A percentile compares a stretch with the other conserved stretches of the same genome.
Conservation (phyloP, 2,888 invertebrate genomes). For the Plusia festucae region DNA sequence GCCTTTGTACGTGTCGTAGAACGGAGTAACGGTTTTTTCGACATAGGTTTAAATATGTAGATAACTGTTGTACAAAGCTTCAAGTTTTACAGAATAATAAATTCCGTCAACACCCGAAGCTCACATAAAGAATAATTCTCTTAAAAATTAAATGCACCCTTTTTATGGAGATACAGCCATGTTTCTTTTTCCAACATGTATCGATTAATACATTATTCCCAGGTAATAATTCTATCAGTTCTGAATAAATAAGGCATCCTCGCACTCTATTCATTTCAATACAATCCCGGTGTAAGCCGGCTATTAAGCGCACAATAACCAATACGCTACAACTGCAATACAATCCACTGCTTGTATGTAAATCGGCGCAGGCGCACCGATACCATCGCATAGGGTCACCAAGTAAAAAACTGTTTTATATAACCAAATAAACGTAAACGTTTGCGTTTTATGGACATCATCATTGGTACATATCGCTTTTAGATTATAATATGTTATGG, state of each 20-base stretch:
- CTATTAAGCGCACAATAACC: conserved; percentile 54
- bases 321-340: conserved; percentile 44
- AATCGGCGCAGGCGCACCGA: conserved; percentile 51
- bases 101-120: no score
- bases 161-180: not conserved
- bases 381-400: conserved; percentile 36
- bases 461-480: no score
- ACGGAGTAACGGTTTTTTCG: conserved; percentile 15
- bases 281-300: conserved; percentile 28
- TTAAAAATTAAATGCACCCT: not conserved
- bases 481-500: no score
- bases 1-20: conserved; percentile 38
- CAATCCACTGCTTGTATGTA: conserved; percentile 56
- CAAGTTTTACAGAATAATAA: no score
- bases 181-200: not conserved
- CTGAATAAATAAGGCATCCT: not conserved
- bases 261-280: conserved; percentile 40
- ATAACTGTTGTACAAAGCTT: not conserved
- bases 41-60: conserved; percentile 19
- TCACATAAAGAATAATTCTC: no score
- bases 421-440: no score
- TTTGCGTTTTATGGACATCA: no score
- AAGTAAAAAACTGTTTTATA: not conserved
- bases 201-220: conserved; percentile 21
- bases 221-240: conserved; percentile 30